Conservation (phyloP, 2,888 invertebrate genomes). For the Scaeva pyrastri region DNA sequence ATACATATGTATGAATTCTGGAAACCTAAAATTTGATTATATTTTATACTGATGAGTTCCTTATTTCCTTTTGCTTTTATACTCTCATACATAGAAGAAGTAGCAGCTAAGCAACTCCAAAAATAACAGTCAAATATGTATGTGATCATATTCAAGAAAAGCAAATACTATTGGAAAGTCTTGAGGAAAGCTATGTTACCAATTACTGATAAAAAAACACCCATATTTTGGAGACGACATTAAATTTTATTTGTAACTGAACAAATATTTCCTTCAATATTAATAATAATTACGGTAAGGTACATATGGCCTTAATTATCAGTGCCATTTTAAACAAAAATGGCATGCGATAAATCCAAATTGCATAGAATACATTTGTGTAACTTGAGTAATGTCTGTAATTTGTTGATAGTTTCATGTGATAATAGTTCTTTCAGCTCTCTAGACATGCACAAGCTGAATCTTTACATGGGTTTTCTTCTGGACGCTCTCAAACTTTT, state of each 20-base stretch:
- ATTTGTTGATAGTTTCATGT: neutral
- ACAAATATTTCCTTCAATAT: neutral
- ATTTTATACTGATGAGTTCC: too few species aligned
- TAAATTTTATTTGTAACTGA: constrained; percentile 5
- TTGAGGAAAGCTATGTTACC: neutral
- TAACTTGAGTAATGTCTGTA: neutral
- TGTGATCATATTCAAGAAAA: too few species aligned
- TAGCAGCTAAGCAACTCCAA: too few species aligned
- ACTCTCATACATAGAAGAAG: too few species aligned
- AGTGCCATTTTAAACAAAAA: constrained; percentile 11
- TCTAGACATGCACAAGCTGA: too few species aligned
- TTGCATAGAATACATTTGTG: neutral
- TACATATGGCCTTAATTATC: neutral
- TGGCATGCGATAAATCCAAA: constrained; percentile 1
- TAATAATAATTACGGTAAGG: neutral
- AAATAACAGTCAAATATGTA: too few species aligned
- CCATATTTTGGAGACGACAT: neutral
- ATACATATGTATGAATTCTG: too few species aligned
- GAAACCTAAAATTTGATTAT: too few species aligned
- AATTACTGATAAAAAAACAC: neutral
- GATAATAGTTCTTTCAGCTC: neutral
- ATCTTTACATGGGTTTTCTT: constrained; percentile 84
- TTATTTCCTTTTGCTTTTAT: too few species aligned
- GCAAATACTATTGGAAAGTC: too few species aligned
- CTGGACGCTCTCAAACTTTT: constrained; percentile 89